Evolutionary conservation across 2,888 invertebrate genomes (phyloP).

Genomic region (Disparrhopalites patrizii): DNA sequence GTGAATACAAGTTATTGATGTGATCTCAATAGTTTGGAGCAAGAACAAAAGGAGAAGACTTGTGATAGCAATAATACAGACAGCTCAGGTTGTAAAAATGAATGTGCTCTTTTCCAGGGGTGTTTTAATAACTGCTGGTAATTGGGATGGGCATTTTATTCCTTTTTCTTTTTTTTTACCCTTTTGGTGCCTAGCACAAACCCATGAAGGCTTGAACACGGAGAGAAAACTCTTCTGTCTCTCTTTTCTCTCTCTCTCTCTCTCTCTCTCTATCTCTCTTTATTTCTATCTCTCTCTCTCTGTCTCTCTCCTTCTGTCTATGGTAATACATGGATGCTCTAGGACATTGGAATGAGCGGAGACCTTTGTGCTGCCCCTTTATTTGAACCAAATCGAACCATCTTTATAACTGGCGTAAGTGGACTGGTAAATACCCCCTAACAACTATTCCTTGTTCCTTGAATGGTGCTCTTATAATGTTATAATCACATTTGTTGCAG

Average conservation of each 20-base stretch:
- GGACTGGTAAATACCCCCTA: too few relatives aligned
- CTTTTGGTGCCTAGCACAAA: too few relatives aligned
- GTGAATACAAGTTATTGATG: not conserved
- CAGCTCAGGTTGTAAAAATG: conserved; percentile 13
- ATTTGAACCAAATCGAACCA: conserved; percentile 10
- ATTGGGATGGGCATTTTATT: conserved; percentile 19
- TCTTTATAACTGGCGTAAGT: not conserved
- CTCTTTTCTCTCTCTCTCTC: too few relatives aligned
- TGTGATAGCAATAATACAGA: conserved; percentile 7
- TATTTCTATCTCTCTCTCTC: conserved; percentile 7
- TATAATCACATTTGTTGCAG: too few relatives aligned
- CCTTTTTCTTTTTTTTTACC: too few relatives aligned
- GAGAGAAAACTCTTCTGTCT: too few relatives aligned
- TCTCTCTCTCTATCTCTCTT: too few relatives aligned
- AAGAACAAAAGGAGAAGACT: not conserved
- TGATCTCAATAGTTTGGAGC: not conserved
- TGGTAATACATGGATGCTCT: conserved; percentile 4
- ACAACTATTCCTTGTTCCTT: too few relatives aligned
- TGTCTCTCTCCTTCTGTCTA: not conserved
- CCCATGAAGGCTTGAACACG: too few relatives aligned
- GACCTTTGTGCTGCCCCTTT: conserved; percentile 5
- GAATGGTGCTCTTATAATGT: too few relatives aligned
- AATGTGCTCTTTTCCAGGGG: conserved; percentile 22
- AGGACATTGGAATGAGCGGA: conserved; percentile 8
- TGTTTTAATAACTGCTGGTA: conserved; percentile 25